Evolutionary conservation across 2,797 vertebrate genomes (phyloP), one percentile per base, ranked within the genome.

Genomic region (Sebastolobus altivelis): DNA sequence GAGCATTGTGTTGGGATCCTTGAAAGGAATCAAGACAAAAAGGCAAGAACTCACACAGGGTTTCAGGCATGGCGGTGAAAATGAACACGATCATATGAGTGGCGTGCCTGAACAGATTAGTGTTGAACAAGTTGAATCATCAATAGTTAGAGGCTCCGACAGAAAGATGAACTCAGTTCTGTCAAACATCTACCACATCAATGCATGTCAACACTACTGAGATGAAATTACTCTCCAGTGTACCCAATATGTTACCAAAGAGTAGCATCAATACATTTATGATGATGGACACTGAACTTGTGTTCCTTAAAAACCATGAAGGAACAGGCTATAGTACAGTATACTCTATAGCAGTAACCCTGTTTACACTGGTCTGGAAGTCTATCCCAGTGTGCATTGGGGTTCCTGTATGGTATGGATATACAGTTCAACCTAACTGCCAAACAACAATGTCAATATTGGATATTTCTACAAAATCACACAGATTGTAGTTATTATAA

Each of bases 11-110:
- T 38, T 4, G 70, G 70, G 66, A 80, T 65, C 60, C 75, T 79
- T 76, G 70, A 80, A 83, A 49, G 33, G 65, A 84, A 78, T 79
- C 82, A 20, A 81, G 63, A 79, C 54, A 83, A 75, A 77, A 85
- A 83, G 71, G 63, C 33, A 43, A 75, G 18, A 27, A 43, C 76
- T 85, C 56, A 27, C 40, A 65, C 68, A 52, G 49, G 73, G 82
- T 80, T 70, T 52, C 58, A 79, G 69, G 22, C 62, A 67, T 13
- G 63, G 22, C 0, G 8, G 43, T 22, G 6, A 75, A 88, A 80
- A 84, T 46, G 58, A 75, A 59, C 38, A 25, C 75, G 60, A 70
- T 78, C 12, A 33, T 43, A 79, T 79, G 62, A 74, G 73, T 49
- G 14, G 7, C 59, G 29, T 75, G 65, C 6, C 79, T 22, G 37